These are phyloP conservation scores for Rhagophthalmus giganteus DNA, from an alignment of 2,888 invertebrate species.

Conservation along the genomic window DNA sequence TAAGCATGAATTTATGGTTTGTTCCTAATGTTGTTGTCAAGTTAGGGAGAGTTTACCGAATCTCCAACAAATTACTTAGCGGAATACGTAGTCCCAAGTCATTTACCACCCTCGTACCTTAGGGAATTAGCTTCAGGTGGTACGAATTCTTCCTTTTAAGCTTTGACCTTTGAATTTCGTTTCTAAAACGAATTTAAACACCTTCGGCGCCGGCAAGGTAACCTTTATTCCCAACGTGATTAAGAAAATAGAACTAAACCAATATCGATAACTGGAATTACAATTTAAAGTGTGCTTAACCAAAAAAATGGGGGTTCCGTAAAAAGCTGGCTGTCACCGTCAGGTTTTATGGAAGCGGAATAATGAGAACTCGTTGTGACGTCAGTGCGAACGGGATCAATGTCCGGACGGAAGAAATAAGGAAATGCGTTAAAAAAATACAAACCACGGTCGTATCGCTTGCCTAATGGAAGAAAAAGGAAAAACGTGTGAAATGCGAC, in stretches of 20 bases:
- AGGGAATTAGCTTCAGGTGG: slow-evolving; percentile 24
- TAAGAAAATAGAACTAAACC: not conserved
- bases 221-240: not conserved
- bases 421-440: slow-evolving; percentile 44
- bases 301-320: not conserved
- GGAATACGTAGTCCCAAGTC: slow-evolving; percentile 19
- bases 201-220: too few species aligned
- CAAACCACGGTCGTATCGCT: slow-evolving; percentile 39
- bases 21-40: slow-evolving; percentile 2
- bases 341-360: slow-evolving; percentile 27
- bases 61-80: slow-evolving; percentile 19
- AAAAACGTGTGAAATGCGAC: slow-evolving; percentile 43
- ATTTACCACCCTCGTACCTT: slow-evolving; percentile 18
- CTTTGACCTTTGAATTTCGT: slow-evolving; percentile 5
- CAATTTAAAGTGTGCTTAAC: not conserved
- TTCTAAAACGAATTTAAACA: not conserved
- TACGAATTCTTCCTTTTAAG: slow-evolving; percentile 9
- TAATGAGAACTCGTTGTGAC: slow-evolving; percentile 34
- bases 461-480: slow-evolving; percentile 44
- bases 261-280: too few species aligned
- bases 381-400: not conserved
- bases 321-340: not conserved
- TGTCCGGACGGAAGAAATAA: slow-evolving; percentile 43
- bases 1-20: not conserved
- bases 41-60: slow-evolving; percentile 8